Conservation (phyloP, 2,113 vertebrate genomes). For the Tretioscincus oriximinensis region DNA sequence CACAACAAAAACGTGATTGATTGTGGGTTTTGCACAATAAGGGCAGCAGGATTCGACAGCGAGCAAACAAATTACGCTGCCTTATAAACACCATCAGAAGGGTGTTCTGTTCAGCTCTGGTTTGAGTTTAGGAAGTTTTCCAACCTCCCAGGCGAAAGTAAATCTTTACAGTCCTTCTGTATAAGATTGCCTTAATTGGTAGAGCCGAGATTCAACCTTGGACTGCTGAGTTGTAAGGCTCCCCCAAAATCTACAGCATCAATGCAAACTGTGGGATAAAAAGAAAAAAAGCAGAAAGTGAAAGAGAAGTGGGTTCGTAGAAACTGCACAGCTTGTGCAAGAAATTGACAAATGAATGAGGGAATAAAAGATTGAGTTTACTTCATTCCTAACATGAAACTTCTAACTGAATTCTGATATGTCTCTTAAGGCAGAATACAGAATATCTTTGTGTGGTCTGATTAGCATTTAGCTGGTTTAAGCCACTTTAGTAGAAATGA, state of each 20-base stretch:
- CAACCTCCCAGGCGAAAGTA: background rate
- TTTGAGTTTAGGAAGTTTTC: background rate
- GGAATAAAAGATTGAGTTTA: background rate
- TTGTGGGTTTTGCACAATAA: background rate
- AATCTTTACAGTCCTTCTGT: background rate
- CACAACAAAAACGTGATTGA: background rate
- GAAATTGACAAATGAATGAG: background rate
- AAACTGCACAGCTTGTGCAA: background rate
- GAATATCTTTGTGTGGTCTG: background rate
- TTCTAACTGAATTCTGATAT: background rate
- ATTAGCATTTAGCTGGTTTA: background rate
- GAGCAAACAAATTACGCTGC: background rate
- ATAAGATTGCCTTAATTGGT: background rate
- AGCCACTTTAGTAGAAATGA: background rate
- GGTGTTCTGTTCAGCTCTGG: background rate
- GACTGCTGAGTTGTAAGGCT: background rate
- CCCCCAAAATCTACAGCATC: background rate
- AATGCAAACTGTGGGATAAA: background rate
- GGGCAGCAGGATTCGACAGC: background rate
- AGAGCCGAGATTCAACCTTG: background rate
- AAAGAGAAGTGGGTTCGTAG: no score
- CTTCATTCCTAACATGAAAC: background rate
- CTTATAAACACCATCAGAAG: background rate
- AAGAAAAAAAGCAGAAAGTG: background rate
- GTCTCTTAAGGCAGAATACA: background rate